Evolutionary conservation across 2,888 invertebrate species (phyloP).

Genomic region (Oasisia sp.): DNA sequence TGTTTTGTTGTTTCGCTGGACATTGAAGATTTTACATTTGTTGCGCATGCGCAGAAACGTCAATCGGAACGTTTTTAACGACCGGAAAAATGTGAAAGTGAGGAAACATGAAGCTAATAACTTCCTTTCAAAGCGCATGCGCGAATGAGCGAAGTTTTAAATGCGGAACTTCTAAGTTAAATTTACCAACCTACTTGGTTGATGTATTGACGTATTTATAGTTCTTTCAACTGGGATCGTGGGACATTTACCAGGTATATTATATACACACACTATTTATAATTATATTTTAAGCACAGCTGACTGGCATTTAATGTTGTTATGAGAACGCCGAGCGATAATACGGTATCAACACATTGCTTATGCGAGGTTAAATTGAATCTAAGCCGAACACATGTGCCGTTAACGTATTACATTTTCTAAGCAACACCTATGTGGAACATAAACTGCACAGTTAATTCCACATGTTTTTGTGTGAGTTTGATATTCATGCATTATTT

Average conservation of each 20-base stretch:
- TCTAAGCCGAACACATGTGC: background rate
- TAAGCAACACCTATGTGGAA: too few relatives aligned
- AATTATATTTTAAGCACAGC: background rate
- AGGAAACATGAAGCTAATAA: background rate
- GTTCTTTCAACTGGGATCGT: background rate
- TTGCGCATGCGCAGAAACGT: too few relatives aligned
- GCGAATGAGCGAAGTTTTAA: background rate
- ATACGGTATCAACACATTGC: background rate
- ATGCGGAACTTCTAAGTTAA: background rate
- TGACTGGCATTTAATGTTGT: background rate
- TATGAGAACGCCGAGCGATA: background rate
- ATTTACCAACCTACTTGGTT: background rate
- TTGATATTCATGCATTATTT: too few relatives aligned
- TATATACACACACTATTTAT: background rate
- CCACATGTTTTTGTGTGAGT: too few relatives aligned
- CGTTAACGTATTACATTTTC: too few relatives aligned
- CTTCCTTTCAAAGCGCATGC: background rate
- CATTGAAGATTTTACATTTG: too few relatives aligned
- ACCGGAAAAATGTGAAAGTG: too few relatives aligned
- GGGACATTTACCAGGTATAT: background rate
- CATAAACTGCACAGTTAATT: background rate
- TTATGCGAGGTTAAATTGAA: background rate
- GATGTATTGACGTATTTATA: background rate
- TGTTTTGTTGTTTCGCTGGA: too few relatives aligned
- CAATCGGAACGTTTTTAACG: too few relatives aligned